A percentile compares a stretch with the other conserved stretches of the same genome.
phyloP scores from a whole-genome alignment of 2,797 vertebrate species.

The Miichthys miiuy region DNA sequence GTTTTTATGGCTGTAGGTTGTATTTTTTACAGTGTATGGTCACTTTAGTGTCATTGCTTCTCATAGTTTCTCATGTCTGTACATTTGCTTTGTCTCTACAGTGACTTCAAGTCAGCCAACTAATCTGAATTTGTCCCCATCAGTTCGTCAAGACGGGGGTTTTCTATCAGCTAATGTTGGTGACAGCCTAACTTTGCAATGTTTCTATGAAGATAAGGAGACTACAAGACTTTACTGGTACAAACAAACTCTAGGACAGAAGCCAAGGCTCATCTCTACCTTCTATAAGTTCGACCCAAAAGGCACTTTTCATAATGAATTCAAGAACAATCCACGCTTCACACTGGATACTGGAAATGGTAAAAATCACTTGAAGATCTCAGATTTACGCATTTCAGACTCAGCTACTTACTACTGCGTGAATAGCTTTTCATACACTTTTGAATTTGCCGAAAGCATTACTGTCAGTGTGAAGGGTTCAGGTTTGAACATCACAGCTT shows the following conservation, averaged over 20 bases:
- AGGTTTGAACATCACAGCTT: constrained; percentile 6
- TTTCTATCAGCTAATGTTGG: constrained; percentile 34
- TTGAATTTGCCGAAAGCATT: neutral
- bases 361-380: constrained; percentile 19
- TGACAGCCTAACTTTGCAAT: constrained; percentile 17
- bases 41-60: neutral
- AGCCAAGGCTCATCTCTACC: constrained; percentile 32
- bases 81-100: neutral
- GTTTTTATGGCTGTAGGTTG: neutral
- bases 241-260: constrained; percentile 40
- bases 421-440: neutral
- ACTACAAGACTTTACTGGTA: constrained; percentile 44
- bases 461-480: constrained; percentile 39
- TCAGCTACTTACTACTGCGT: constrained; percentile 58
- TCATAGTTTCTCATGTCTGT: neutral
- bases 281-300: neutral
- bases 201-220: constrained; percentile 9
- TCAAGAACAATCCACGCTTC: constrained; percentile 33
- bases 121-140: neutral
- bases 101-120: neutral
- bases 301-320: constrained; percentile 22
- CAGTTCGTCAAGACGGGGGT: neutral
- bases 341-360: fast-evolving
- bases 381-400: constrained; percentile 32
- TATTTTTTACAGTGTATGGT: neutral